These are phyloP conservation scores for Anaspis maculata DNA, from an alignment of 2,888 invertebrate species.

Conservation along the genomic window DNA sequence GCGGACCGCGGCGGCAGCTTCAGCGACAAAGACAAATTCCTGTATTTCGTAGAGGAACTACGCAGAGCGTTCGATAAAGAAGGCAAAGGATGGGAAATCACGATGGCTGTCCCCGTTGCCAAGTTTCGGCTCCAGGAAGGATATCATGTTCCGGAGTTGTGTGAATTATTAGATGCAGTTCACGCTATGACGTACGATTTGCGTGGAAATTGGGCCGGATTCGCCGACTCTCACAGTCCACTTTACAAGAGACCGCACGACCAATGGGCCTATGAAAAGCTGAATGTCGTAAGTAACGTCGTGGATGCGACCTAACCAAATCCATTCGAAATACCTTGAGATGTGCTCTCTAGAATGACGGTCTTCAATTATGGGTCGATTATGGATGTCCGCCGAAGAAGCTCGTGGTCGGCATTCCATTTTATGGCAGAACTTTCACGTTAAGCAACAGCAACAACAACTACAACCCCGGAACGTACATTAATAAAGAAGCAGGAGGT, in stretches of 20 bases:
- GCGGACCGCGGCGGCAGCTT: conserved; percentile 78
- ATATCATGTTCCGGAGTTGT: conserved; percentile 82
- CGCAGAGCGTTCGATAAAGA: conserved; percentile 68
- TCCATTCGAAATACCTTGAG: too few relatives aligned
- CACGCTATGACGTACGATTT: conserved; percentile 84
- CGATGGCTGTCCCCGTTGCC: conserved; percentile 83
- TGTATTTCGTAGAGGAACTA: conserved; percentile 75
- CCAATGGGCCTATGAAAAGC: conserved; percentile 81
- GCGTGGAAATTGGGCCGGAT: conserved; percentile 84
- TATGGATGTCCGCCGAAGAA: conserved; percentile 83
- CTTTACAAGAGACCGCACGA: conserved; percentile 79
- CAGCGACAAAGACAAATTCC: conserved; percentile 75
- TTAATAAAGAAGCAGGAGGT: conserved; percentile 85
- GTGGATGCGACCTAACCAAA: neutral
- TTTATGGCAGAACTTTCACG: conserved; percentile 82
- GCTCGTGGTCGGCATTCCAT: conserved; percentile 80
- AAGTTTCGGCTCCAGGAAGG: conserved; percentile 82
- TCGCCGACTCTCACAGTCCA: conserved; percentile 83
- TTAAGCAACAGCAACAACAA: conserved; percentile 74
- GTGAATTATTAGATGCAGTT: conserved; percentile 77
- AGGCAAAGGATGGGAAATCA: conserved; percentile 75
- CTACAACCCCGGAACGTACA: conserved; percentile 75
- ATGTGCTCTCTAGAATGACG: conserved; percentile 68
- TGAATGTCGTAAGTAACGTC: conserved; percentile 68
- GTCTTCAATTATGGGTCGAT: conserved; percentile 78